These are phyloP conservation scores for Porites rus DNA, from an alignment of 92 coral and sea anemone species.

Conservation along the genomic window DNA sequence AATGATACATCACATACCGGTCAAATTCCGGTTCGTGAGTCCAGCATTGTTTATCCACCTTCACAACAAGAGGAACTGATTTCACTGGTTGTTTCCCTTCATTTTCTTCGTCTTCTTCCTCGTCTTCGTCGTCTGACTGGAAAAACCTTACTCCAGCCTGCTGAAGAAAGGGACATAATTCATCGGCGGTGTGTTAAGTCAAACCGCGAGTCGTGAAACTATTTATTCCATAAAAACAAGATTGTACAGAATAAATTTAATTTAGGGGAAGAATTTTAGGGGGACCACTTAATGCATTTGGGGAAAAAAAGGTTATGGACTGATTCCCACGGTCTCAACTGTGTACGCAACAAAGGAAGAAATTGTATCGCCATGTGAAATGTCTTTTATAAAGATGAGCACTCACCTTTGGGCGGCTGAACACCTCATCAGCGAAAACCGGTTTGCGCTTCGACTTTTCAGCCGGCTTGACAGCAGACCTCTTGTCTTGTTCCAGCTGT, in stretches of 20 bases:
- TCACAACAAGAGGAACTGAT: conserved; percentile 51
- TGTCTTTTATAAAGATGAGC: no score
- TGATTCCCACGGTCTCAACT: no score
- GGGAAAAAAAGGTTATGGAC: no score
- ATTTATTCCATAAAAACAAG: no score
- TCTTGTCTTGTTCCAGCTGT: neutral
- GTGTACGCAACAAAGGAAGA: no score
- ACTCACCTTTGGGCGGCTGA: conserved; percentile 8
- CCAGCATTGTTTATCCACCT: conserved; percentile 85
- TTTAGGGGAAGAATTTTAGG: no score
- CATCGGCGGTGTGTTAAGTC: no score
- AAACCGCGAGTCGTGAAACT: no score
- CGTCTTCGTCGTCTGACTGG: conserved; percentile 34
- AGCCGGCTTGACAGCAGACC: conserved; percentile 31
- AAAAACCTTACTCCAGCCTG: conserved; percentile 57
- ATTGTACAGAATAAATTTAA: no score
- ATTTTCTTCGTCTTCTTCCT: conserved; percentile 46
- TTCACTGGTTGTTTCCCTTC: neutral
- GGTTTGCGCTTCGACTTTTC: conserved; percentile 42
- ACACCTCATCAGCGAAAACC: neutral
- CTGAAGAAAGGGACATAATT: conserved; percentile 5
- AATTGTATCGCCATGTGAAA: no score
- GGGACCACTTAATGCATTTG: no score
- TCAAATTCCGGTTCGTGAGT: conserved; percentile 93
- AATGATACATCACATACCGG: conserved; percentile 46